Conservation (phyloP, 2,888 invertebrate genomes). For the Thumatha senex region DNA sequence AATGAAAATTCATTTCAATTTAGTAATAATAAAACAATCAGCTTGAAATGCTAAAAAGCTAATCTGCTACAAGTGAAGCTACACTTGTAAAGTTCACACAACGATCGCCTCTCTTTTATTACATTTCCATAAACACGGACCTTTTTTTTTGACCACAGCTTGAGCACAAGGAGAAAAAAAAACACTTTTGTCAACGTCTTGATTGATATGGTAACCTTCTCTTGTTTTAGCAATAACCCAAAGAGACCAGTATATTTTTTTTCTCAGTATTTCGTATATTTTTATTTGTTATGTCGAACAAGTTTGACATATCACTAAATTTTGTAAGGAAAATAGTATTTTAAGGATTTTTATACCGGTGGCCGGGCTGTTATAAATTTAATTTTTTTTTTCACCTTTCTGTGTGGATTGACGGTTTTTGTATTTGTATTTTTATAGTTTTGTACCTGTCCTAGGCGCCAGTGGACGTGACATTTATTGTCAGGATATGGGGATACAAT, state of each 20-base stretch:
- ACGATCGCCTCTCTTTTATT: constrained; percentile 60
- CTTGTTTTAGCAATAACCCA: constrained; percentile 82
- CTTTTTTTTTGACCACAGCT: constrained; percentile 73
- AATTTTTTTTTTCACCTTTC: constrained; percentile 69
- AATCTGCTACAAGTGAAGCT: constrained; percentile 37
- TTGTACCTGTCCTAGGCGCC: constrained; percentile 81
- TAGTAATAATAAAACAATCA: background rate
- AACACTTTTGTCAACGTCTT: constrained; percentile 79
- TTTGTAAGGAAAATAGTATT: constrained; percentile 80
- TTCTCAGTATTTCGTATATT: constrained; percentile 67
- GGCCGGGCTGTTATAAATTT: constrained; percentile 79
- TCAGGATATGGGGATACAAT: constrained; percentile 80
- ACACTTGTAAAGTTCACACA: constrained; percentile 40
- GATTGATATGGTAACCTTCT: constrained; percentile 81
- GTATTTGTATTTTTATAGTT: constrained; percentile 65
- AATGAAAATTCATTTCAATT: background rate
- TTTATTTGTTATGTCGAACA: constrained; percentile 79
- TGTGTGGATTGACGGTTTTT: constrained; percentile 69
- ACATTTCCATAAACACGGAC: constrained; percentile 76
- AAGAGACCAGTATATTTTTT: constrained; percentile 61
- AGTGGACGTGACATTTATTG: constrained; percentile 79
- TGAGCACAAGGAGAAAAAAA: constrained; percentile 62
- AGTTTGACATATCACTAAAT: constrained; percentile 83
- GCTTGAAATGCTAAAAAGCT: constrained; percentile 11
- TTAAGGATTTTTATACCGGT: constrained; percentile 74